Base-by-base conservation (phyloP, 2,888 invertebrate species). In the Alloplasta piceator region DNA sequence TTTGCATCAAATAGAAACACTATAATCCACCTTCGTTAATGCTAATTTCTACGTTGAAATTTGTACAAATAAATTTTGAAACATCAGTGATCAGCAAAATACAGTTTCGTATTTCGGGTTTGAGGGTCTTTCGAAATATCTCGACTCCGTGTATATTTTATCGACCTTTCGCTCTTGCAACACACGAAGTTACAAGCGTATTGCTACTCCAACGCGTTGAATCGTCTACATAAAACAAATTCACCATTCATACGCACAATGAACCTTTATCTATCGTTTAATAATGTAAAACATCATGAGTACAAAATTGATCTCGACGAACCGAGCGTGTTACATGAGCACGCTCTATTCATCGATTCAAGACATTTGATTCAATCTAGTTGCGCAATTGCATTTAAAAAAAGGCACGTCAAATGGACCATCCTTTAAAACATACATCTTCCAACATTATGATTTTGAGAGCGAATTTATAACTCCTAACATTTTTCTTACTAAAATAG, bases 191-290 rank as follows among this genome's bases (percentile, higher is more conserved):
- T 26, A 26, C 26, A 26, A 26, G 26, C 26, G 26, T 26, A 48
- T 48, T 9, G 36, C n/a, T 46, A 63, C 36, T 9, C 14, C 39
- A 36, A 6, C 6, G n/a, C 46, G 26, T n/a, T 14, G 46, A 14
- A 63, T 71, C 10, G 41, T 56, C 12, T 26, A 26, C 26, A 26
- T 41, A 9, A 71, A 64, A 36, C 39, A 26, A 43, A 50, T 55
- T 77, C 56, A 39, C 60, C 26, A 55, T 14, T 10, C 38, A 50
- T 6, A 26, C 9, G 39, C 39, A 64, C 64, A 48, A 64, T 58
- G 16, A 12, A 9, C 4, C 7, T 71, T 50, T 58, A 70, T 64
- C 56, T 6, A 46, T 46, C 68, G 55, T 14, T 36, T 38, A 36
- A 61, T 41, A 10, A 26, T 26, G 26, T 26, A 26, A 26, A 26